Base-by-base conservation (phyloP, 2,113 vertebrate species). In the Pseudorasbora parva region DNA sequence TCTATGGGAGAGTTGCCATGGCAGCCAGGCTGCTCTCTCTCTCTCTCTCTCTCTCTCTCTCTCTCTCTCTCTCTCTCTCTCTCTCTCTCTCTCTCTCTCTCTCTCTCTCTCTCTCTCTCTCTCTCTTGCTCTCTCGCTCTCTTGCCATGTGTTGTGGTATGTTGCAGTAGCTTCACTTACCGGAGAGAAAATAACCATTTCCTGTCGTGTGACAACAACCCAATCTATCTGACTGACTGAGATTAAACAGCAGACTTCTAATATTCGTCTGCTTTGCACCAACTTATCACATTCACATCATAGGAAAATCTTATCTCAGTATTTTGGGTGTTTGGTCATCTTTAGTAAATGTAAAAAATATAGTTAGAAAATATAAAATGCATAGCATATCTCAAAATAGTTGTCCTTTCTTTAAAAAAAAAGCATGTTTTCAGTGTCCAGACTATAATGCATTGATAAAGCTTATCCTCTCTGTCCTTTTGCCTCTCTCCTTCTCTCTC, bases 1-100 rank as follows among this genome's bases (percentile, higher is more conserved):
- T 86, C 30, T 64, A 83, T 59, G 72, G 83, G 49, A 80, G 74
- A 59, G 83, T 88, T 88, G 85, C 85, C 85, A 88, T 88, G 81
- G 84, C 87, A 88, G 83, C 87, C 27, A 14, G 81, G 17, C 51
- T 54, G 17, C 45, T 51, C 25, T 74, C 79, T 86, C 56, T 47
- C n/a, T 25, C 81, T 71, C 37, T 83, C 41, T 27, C 21, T n/a
- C n/a, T 62, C 59, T 68, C 66, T 33, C 66, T 69, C 69, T 82
- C 27, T 62, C 43, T 49, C 23, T 72, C 82, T 86, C 68, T 45
- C 71, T 74, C 23, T 74, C 79, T 86, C 56, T 47, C 21, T 25
- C 81, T 69, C 37, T 82, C 41, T 25, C 71, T 74, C 23, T 74
- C 79, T 86, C 56, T 47, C 21, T 25, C 81, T 69, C 3, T 3